Evolutionary conservation across 2,888 invertebrate species (phyloP).

Genomic region (Apoda limacodes): DNA sequence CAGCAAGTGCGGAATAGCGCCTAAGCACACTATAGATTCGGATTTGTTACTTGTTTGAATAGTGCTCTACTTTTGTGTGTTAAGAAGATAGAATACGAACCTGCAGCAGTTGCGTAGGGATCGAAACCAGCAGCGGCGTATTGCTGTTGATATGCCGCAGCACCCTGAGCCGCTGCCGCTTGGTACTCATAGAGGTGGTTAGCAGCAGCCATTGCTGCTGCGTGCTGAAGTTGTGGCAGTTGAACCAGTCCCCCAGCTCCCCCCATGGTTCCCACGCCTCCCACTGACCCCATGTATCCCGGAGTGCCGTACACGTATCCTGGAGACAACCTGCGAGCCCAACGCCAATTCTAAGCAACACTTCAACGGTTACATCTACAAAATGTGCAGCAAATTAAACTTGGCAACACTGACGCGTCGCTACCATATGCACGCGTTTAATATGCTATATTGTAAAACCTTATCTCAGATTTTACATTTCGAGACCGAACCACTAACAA

Average conservation of each 20-base stretch:
- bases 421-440: too few species aligned
- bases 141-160: constrained; percentile 78
- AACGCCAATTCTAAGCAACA: too few species aligned
- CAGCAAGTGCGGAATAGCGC: too few species aligned
- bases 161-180: constrained; percentile 78
- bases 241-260: constrained; percentile 78
- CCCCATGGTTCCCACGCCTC: constrained; percentile 64
- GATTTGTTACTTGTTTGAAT: too few species aligned
- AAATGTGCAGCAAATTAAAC: too few species aligned
- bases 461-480: too few species aligned
- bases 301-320: constrained; percentile 83
- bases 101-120: constrained; percentile 80
- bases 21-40: too few species aligned
- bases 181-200: constrained; percentile 87
- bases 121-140: constrained; percentile 82
- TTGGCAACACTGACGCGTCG: too few species aligned
- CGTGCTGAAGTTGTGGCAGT: constrained; percentile 77
- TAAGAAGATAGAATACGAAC: constrained; percentile 43
- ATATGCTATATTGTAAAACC: too few species aligned
- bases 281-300: constrained; percentile 82
- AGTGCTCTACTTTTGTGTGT: background rate
- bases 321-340: constrained; percentile 61
- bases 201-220: constrained; percentile 83
- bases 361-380: too few species aligned
- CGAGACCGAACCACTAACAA: too few species aligned